phyloP scores from a whole-genome alignment of 2,113 vertebrate genomes.

The Brienomyrus brachyistius region DNA sequence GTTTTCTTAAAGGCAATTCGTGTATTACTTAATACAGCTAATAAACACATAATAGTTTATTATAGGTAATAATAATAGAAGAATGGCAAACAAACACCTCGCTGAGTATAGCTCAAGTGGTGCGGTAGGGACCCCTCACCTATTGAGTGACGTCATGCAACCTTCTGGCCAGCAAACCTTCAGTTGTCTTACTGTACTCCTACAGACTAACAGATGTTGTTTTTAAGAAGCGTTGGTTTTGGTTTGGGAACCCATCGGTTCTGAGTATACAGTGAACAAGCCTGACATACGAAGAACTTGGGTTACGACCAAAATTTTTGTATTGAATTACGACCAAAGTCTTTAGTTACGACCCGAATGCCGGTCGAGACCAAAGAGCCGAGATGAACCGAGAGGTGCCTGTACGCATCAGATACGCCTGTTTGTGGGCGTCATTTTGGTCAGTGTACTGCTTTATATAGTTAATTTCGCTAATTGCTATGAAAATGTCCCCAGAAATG shows the following conservation, averaged over 20 bases:
- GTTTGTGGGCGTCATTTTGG: too few species aligned
- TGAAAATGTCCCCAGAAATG: too few species aligned
- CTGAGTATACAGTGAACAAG: not conserved
- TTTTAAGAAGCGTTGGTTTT: conserved; percentile 46
- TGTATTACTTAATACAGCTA: not conserved
- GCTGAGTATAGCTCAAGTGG: not conserved
- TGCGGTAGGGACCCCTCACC: not conserved
- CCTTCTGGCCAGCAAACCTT: not conserved
- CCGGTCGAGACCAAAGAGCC: too few species aligned
- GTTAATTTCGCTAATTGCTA: too few species aligned
- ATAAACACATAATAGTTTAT: conserved; percentile 16
- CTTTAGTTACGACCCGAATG: too few species aligned
- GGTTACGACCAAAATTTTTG: too few species aligned
- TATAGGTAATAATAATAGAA: not conserved
- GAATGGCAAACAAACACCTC: not conserved
- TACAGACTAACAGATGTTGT: conserved; percentile 43
- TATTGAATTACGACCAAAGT: too few species aligned
- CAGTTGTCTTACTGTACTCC: conserved; percentile 8
- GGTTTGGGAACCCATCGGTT: conserved; percentile 49
- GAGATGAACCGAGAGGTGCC: too few species aligned
- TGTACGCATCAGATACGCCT: too few species aligned
- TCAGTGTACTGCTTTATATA: too few species aligned
- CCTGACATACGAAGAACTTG: too few species aligned
- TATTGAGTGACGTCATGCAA: conserved; percentile 33
- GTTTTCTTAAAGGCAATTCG: not conserved